Percentiles rank a stretch among this genome's conserved stretches.
Evolutionary conservation across 1,140 invertebrate genomes (phyloP).

Genomic region (Monochamus saltuarius): DNA sequence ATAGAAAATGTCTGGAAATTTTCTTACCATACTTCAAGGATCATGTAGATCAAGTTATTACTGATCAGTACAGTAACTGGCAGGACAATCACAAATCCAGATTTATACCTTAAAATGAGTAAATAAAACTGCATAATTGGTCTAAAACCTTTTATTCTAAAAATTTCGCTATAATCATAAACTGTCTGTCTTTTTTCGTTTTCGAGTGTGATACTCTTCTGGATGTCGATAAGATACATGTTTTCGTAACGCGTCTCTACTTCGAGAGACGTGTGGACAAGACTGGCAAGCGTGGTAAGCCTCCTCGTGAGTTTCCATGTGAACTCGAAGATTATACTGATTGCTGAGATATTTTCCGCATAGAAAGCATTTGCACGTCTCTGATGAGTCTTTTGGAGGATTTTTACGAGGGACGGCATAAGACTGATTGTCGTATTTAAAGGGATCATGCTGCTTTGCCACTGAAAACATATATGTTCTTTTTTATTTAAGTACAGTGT

Average conservation of each 20-base stretch:
- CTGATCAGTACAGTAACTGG: no score
- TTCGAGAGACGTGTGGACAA: constrained; percentile 81
- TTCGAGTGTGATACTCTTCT: constrained; percentile 52
- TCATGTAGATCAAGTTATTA: no score
- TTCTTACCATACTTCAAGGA: no score
- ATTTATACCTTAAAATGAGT: no score
- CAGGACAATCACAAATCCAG: no score
- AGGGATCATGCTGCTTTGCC: neutral
- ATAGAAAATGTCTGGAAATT: no score
- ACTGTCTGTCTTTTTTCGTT: constrained; percentile 44
- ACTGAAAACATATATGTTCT: neutral
- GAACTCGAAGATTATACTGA: constrained; percentile 85
- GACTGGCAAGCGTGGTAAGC: constrained; percentile 78
- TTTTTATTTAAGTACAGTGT: no score
- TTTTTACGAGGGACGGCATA: constrained; percentile 19
- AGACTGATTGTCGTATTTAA: constrained; percentile 14
- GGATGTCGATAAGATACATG: constrained; percentile 85
- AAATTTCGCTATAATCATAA: constrained; percentile 17
- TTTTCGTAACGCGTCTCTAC: constrained; percentile 81
- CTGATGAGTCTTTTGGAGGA: constrained; percentile 38
- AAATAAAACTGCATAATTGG: no score
- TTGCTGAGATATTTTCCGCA: constrained; percentile 86
- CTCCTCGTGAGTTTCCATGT: constrained; percentile 86
- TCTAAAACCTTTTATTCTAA: neutral
- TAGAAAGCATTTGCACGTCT: constrained; percentile 66